Base-by-base conservation (phyloP, 2,113 vertebrate species). In the Pogona vitticeps region DNA sequence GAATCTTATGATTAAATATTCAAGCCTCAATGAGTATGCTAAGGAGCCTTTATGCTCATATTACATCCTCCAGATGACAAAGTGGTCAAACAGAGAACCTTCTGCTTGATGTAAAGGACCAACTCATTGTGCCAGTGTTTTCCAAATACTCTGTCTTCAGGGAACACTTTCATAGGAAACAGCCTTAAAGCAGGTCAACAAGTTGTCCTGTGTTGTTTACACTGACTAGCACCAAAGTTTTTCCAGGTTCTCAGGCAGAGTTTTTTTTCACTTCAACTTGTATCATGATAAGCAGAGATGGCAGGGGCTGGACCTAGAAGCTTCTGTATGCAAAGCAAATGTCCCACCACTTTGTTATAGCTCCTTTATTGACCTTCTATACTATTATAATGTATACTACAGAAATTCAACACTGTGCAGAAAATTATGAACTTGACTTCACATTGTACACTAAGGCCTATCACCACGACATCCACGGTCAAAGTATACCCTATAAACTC, bases 1-100 rank as follows among this genome's bases (percentile, higher is more conserved):
- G 79, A 92, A 86, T 89, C 79, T 88, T 89, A 70, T 68, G 85
- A 93, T 86, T 92, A 93, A 96, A 94, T 33, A 92, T 70, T 76
- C n/a, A 84, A 84, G 80, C 89, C 92, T 90, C 91, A 91, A 82
- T 33, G 10, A 80, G 46, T 80, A 3, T 79, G 80, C 82, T 85
- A 88, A 85, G 46, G 85, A 91, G 61, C 14, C 10, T 38, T 61
- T 61, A 73, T 65, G 21, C 46, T 56, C 59, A 28, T 81, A 88
- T 79, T 52, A 84, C 80, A 92, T 61, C 10, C 65, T 73, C 86
- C 18, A 85, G 67, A 21, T 89, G 85, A 92, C 84, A 59, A 20
- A 36, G 46, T 21, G 31, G 58, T 63, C 33, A 3, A 89, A 71
- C 31, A 76, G 90, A 2, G 10, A 12, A 7, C 65, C 2, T 23